Base-by-base conservation (phyloP, 2,888 invertebrate genomes). In the Drosophila colorata region DNA sequence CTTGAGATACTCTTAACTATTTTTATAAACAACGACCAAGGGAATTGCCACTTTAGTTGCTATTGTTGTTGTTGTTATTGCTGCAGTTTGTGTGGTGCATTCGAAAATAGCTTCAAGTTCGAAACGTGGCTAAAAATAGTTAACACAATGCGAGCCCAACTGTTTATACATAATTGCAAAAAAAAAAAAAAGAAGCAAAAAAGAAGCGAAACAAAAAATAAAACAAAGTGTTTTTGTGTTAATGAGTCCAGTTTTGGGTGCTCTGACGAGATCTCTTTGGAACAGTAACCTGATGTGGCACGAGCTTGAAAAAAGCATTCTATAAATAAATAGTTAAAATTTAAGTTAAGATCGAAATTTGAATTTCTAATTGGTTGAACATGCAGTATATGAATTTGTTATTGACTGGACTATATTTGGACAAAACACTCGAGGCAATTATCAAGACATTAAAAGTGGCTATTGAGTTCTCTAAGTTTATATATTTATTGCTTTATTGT, bases 51-150 rank as follows among this genome's bases (percentile, higher is more conserved):
- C 52, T 47, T 58, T 25, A 40, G 16, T 13, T 31, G 14, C 38
- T 44, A 33, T 59, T 68, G 41, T 37, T 59, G 25, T 8, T 16
- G 5, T 38, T 33, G 16, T 43, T 46, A 37, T 60, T 68, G 41
- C 33, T 64, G 69, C 75, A 63, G 14, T 59, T 40, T 55, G 41
- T 56, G 60, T 38, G 49, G 55, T 67, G 69, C 70, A 70, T 66
- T 71, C 80, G 44, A 75, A 79, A 79, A 79, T 78, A 75, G 80
- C 78, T 53, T 73, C 68, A 73, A 75, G 73, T 71, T 71, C 65
- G 55, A 52, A 55, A 65, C 43, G 14, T 57, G 23, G 18, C 65
- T 78, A 79, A 71, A 78, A 71, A 78, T 78, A 75, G 66, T 68
- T 64, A 11, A 48, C 28, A 47, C 25, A 66, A 43, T 35, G 20